A percentile compares a stretch with the other conserved stretches of the same genome.
These are phyloP conservation scores for Crocuta crocuta DNA, from an alignment of 2,113 vertebrate species.

Conservation along the genomic window DNA sequence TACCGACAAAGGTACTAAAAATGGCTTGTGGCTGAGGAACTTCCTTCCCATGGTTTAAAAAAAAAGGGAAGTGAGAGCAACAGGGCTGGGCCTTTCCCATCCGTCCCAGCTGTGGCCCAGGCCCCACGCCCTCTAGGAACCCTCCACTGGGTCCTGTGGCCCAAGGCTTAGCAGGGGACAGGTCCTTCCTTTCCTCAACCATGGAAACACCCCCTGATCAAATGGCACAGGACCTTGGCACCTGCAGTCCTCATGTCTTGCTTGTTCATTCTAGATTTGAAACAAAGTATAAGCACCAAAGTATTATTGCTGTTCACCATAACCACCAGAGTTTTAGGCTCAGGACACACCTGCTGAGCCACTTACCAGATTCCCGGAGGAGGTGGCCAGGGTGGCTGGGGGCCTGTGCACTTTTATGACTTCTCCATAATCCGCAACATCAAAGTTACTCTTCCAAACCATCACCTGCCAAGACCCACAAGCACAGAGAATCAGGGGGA, in stretches of 20 bases:
- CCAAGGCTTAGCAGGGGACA: not conserved
- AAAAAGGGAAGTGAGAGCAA: conserved; percentile 55
- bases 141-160: not conserved
- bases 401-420: conserved; percentile 80
- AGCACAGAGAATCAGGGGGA: not conserved
- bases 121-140: conserved; percentile 51
- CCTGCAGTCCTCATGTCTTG: not conserved
- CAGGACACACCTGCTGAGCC: not conserved
- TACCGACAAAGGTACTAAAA: conserved; percentile 63
- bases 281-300: not conserved
- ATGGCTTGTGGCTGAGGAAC: conserved; percentile 29
- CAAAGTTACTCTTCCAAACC: conserved; percentile 98
- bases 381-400: conserved; percentile 63
- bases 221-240: rapidly evolving
- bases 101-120: not conserved
- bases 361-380: conserved; percentile 77
- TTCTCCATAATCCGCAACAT: conserved; percentile 85
- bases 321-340: not conserved
- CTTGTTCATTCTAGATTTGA: not conserved
- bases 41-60: conserved; percentile 53
- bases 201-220: not conserved
- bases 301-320: too few relatives aligned
- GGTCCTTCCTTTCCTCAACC: not conserved
- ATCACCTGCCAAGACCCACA: conserved; percentile 90
- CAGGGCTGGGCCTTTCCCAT: not conserved